Conservation (phyloP, 2,113 vertebrate species). For the Anguilla japonica region DNA sequence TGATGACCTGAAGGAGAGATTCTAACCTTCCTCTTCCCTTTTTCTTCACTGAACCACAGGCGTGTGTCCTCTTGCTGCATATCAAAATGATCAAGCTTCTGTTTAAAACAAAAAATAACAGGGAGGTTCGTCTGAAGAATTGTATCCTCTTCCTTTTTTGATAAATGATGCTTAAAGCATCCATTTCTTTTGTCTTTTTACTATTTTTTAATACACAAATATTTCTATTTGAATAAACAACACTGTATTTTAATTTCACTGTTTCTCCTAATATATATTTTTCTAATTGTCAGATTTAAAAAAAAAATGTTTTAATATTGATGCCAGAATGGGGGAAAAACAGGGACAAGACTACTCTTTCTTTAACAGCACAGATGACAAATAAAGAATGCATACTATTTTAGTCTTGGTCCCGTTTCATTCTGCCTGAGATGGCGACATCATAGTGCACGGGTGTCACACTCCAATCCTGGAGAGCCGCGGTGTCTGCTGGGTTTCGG, state of each 20-base stretch:
- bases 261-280: slow-evolving; percentile 70
- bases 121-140: slow-evolving; percentile 55
- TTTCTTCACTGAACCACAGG: slow-evolving; percentile 37
- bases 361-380: slow-evolving; percentile 53
- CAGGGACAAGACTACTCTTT: slow-evolving; percentile 48
- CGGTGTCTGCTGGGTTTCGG: background rate
- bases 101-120: slow-evolving; percentile 39
- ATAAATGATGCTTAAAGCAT: slow-evolving; percentile 52
- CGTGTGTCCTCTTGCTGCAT: slow-evolving; percentile 15
- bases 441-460: background rate
- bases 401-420: slow-evolving; percentile 42
- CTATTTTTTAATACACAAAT: slow-evolving; percentile 65
- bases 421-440: slow-evolving; percentile 17
- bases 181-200: slow-evolving; percentile 49
- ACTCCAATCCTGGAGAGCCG: too few species aligned
- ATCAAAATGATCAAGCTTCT: slow-evolving; percentile 64
- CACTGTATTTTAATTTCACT: slow-evolving; percentile 64
- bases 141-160: slow-evolving; percentile 35
- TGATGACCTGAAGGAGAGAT: slow-evolving; percentile 23
- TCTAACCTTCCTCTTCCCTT: slow-evolving; percentile 23
- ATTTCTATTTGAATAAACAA: slow-evolving; percentile 72
- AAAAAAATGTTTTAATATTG: slow-evolving; percentile 24
- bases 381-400: slow-evolving; percentile 62
- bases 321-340: slow-evolving; percentile 60
- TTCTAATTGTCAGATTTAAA: slow-evolving; percentile 60